Evolutionary conservation across 1,140 invertebrate species (phyloP), one percentile per base, ranked within the genome.

Genomic region (Drosophila nikananu): DNA sequence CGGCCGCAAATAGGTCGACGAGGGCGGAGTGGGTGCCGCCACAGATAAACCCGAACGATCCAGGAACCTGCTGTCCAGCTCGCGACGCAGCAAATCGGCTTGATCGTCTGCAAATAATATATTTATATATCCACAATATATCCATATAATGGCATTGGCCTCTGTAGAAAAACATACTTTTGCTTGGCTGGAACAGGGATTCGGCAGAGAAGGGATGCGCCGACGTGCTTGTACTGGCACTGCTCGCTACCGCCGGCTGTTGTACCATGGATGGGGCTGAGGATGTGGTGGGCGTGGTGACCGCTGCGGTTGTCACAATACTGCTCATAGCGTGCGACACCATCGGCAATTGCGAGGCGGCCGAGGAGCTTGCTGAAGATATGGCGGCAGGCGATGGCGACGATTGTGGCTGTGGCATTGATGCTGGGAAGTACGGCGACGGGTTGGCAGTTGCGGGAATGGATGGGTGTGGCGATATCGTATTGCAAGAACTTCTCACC

Each of bases 11-110:
- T 96, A 97, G 21, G 96, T 95, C 37, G 95, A 83, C 10, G 74
- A 59, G 32, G 83, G 72, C 23, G 86, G 75, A 23, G 86, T 80
- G 74, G 94, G 46, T n/a, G 75, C 84, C 19, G 75, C 86, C 21
- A 89, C 91, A 86, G 92, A 92, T 25, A 93, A 62, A 7, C 92
- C 92, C 68, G 91, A 81, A 13, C 92, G 81, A 73, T 93, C 96
- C 79, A 99, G 94, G 94, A 99, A 98, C 83, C 98, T 95, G 80
- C 95, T 97, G 94, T 99, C 98, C 77, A 99, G 94, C 93, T 99
- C 98, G 87, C 98, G 95, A 67, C 98, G 95, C 64, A 99, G 93
- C 84, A 99, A 94, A 93, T 99, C 98, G 41, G 96, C 96, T 93
- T 96, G 95, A 93, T 95, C 95, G 94, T 94, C 92, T 93, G 52